Base-by-base conservation (phyloP, 2,113 vertebrate species). In the Scolopax mira region DNA sequence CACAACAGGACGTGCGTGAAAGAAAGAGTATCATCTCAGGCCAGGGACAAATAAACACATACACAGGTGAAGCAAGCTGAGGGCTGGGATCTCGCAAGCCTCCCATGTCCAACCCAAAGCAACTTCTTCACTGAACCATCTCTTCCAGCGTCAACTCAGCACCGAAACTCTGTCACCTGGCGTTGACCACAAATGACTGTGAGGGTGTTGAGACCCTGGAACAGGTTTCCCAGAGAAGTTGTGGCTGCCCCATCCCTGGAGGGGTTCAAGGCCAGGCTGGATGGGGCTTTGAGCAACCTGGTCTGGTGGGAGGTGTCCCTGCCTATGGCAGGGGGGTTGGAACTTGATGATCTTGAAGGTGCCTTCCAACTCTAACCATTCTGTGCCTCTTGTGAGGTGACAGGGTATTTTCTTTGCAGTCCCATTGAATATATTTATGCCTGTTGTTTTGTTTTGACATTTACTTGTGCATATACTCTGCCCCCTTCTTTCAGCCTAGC, bases 1-100 rank as follows among this genome's bases (percentile, higher is more conserved):
- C 48, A 61, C 10, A 48, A 46, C 11, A 42, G 35, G 33, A 82
- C 1, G 0, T 0, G 3, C 0, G 0, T 0, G 2, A 49, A 1
- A 5, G 58, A 48, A 84, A 52, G 62, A 44, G 11, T 27, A 62
- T 21, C 15, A 54, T 79, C 48, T 85, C 66, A 54, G 42, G 93
- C 42, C 12, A 25, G 19, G 8, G 33, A 13, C 31, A 71, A 28
- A 64, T 25, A 58, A 71, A 83, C 7, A 31, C 12, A 22, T 9
- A 51, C 16, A 10, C 22, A 42, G 19, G 31, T 41, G 51, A 62
- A 39, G 42, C 17, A 79, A 62, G 52, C 12, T 18, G 31, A 39
- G 18, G 55, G 24, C 41, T 77, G 15, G 27, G 14, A 79, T 67
- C 37, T 54, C 15, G 1, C 25, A 58, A 54, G 18, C 9, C 52